Evolutionary conservation across 2,888 invertebrate genomes (phyloP), one percentile per base, ranked within the genome.

Genomic region (Plemyria rubiginata): DNA sequence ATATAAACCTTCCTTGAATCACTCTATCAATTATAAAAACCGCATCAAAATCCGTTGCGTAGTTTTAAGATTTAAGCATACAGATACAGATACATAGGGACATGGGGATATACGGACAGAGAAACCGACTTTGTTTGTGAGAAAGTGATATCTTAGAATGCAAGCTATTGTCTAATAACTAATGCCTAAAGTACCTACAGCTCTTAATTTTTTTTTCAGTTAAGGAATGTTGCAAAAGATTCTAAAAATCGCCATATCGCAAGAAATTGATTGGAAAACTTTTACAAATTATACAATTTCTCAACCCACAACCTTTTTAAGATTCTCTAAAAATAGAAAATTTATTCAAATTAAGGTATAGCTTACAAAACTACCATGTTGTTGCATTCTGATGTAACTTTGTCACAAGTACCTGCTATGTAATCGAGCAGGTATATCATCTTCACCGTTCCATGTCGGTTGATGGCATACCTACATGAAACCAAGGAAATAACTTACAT

Each of bases 401-500:
- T 60, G 60, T 60, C 49, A 60, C 59, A 53, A 62, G 62, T 58
- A 29, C 22, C n/a, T 36, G 49, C 58, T 53, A 41, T 60, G 22
- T 54, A 60, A 64, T 52, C 45, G 53, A 48, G 53, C 55, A 40
- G 51, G 51, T 51, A 40, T 55, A 60, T 56, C 54, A 62, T 61
- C 61, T 53, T 56, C 62, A 52, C 13, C 38, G 60, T 60, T 67
- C 67, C 53, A 63, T 59, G 43, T 55, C 58, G 54, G 61, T 66
- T 64, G 66, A 65, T 65, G 56, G 56, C 62, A 59, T 59, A 22
- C 22, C 22, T 3, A 60, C 65, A 56, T 65, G 62, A 60, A 60
- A 45, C 48, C 53, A 52, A 60, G 64, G 60, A 66, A 64, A 62
- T 67, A 58, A 29, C 51, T 65, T 65, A 60, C 36, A 60, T 65